Base-by-base conservation (phyloP, 2,113 vertebrate genomes). In the Tamias sibiricus region DNA sequence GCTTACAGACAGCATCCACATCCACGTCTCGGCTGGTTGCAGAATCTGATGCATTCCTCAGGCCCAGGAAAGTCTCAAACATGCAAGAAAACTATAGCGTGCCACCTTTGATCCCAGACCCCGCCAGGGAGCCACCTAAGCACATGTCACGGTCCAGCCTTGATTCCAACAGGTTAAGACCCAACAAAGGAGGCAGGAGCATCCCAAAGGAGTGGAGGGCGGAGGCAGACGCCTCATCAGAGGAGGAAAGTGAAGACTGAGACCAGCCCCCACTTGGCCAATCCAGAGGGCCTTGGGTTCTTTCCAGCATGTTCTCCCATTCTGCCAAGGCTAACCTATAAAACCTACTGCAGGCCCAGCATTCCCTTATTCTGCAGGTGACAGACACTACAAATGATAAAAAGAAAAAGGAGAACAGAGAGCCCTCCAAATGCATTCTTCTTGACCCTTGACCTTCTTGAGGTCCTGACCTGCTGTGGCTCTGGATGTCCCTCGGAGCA, bases 61-160 rank as follows among this genome's bases (percentile, higher is more conserved):
- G 62, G n/a, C 32, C 49, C 47, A 49, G 28, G 32, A 12, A 10
- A 9, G 42, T 57, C 84, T n/a, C 68, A 35, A 10, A 68, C 64
- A 16, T 35, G 42, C 16, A 11, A 35, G 52, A 40, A 66, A n/a
- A 47, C 42, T 52, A 4, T 0, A 5, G 11, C 28, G 7, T 14
- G 4, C 4, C 17, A 26, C 4, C 49, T 80, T 74, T 13, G 37
- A n/a, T 69, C 49, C 89, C 80, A 16, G 68, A 16, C 24, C 4
- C 6, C 12, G 8, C 1, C 0, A n/a, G 7, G 24, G 22, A 76
- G 28, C 22, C 0, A 4, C 13, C 44, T 32, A 0, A 40, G 52
- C 54, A 49, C 4, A 6, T 0, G 5, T 77, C 8, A 9, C 19
- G 59, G 37, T 17, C 35, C 64, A 42, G 37, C 12, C 28, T 59